These are phyloP conservation scores for Nymphicus hollandicus DNA, from an alignment of 2,113 vertebrate genomes.

Conservation along the genomic window DNA sequence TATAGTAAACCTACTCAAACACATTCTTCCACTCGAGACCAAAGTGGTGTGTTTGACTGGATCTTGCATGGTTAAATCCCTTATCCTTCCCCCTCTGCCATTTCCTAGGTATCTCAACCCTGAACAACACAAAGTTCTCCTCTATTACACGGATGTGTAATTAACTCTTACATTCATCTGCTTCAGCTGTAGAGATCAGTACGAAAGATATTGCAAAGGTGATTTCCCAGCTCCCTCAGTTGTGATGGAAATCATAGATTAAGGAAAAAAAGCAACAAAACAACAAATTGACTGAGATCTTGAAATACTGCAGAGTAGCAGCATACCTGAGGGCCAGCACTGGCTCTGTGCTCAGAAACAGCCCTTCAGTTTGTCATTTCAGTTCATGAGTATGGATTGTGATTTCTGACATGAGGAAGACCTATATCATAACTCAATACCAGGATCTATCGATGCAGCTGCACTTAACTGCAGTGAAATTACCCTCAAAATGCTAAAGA, in stretches of 20 bases:
- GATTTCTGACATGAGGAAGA: neutral
- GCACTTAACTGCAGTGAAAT: neutral
- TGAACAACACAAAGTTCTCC: neutral
- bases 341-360: neutral
- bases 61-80: neutral
- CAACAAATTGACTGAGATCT: neutral
- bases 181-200: neutral
- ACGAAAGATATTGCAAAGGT: neutral
- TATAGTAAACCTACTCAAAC: neutral
- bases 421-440: accelerated
- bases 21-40: neutral
- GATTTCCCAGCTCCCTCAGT: neutral
- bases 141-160: neutral
- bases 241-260: neutral
- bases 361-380: neutral
- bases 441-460: neutral
- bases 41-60: neutral
- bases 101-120: neutral
- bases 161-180: neutral
- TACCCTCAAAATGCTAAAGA: neutral
- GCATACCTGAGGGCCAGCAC: neutral
- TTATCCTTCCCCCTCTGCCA: neutral
- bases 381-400: neutral
- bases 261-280: neutral
- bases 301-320: neutral